phyloP scores from a whole-genome alignment of 2,113 vertebrate species.

The Istiophorus platypterus region DNA sequence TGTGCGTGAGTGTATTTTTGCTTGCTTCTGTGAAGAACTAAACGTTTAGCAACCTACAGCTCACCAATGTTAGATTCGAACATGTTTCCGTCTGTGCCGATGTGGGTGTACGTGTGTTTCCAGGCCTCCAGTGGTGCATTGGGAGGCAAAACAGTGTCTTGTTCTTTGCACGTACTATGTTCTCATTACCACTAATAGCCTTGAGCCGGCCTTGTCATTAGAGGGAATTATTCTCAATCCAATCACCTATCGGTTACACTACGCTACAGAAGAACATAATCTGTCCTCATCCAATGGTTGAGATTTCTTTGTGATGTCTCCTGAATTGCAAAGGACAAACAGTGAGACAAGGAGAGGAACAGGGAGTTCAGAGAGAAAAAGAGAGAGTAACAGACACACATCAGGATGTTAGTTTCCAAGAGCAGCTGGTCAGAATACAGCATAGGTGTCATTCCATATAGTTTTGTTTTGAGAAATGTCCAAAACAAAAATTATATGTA shows the following conservation, averaged over 20 bases:
- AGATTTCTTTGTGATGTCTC: constrained; percentile 68
- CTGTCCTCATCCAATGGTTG: constrained; percentile 71
- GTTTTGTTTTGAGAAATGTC: background rate
- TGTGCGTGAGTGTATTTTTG: background rate
- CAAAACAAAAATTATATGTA: background rate
- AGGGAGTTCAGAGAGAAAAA: background rate
- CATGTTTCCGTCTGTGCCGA: constrained; percentile 12
- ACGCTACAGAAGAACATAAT: constrained; percentile 70
- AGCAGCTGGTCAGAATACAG: constrained; percentile 1
- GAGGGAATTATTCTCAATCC: constrained; percentile 81
- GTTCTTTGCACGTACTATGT: constrained; percentile 72
- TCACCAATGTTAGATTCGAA: background rate
- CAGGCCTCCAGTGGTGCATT: constrained; percentile 54
- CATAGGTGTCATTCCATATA: background rate
- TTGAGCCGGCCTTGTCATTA: constrained; percentile 82
- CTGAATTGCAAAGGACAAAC: constrained; percentile 69
- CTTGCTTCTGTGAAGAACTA: background rate
- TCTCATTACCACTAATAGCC: constrained; percentile 83
- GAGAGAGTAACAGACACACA: background rate
- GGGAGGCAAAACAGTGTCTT: constrained; percentile 57
- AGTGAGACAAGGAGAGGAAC: background rate
- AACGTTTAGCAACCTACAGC: constrained; percentile 24
- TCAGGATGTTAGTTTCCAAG: background rate
- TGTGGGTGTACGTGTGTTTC: constrained; percentile 31
- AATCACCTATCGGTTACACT: constrained; percentile 78